phyloP scores from a whole-genome alignment of 2,113 vertebrate genomes.

The Callipepla squamata region DNA sequence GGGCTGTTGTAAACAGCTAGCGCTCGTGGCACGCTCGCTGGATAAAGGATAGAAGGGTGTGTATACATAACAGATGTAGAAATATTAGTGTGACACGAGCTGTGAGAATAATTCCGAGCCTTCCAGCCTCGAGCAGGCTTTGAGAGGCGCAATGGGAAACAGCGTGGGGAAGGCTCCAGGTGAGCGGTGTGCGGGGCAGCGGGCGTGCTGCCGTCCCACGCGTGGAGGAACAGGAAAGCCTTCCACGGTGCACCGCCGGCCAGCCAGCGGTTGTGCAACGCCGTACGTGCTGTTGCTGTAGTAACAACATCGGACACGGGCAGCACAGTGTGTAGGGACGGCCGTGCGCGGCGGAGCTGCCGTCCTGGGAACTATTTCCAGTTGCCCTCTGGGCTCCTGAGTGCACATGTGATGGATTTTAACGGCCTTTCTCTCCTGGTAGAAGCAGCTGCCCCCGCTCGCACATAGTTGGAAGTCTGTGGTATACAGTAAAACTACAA shows the following conservation, averaged over 20 bases:
- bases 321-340: background rate
- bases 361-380: background rate
- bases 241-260: background rate
- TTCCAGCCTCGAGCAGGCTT: background rate
- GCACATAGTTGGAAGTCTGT: background rate
- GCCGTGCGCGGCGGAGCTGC: background rate
- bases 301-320: background rate
- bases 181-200: rapidly evolving
- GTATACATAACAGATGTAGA: background rate
- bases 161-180: background rate
- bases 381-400: background rate
- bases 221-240: background rate
- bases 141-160: background rate
- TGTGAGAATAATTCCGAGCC: background rate
- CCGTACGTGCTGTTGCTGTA: conserved; percentile 30
- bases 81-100: background rate
- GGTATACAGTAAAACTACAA: background rate
- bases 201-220: rapidly evolving
- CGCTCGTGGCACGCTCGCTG: background rate
- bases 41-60: background rate
- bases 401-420: background rate
- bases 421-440: background rate
- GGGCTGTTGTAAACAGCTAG: background rate
- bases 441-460: background rate
- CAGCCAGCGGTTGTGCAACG: background rate